Percentiles rank a stretch among this genome's conserved stretches.
phyloP scores from a whole-genome alignment of 2,113 vertebrate genomes.

The Rhinolophus sinicus region DNA sequence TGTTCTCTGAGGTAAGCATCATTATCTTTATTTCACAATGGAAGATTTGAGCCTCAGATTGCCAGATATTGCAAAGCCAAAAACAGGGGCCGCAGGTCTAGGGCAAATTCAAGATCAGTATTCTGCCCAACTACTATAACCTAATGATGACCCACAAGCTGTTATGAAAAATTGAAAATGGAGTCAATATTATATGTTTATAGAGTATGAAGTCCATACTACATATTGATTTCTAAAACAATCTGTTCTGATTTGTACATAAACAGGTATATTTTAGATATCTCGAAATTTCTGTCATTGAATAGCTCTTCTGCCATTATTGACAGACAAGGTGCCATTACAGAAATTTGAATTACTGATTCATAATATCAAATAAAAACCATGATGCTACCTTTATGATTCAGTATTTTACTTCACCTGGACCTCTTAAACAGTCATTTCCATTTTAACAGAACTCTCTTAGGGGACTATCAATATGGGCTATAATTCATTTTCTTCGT shows the following conservation, averaged over 20 bases:
- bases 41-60: neutral
- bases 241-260: neutral
- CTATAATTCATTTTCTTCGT: conserved; percentile 40
- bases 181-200: neutral
- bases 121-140: neutral
- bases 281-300: neutral
- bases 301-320: conserved; percentile 11
- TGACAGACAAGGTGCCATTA: neutral
- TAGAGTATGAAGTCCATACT: neutral
- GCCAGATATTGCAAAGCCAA: neutral
- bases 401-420: neutral
- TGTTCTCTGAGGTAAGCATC: neutral
- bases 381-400: neutral
- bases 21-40: conserved; percentile 32
- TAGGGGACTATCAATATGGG: neutral
- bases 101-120: neutral
- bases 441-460: neutral
- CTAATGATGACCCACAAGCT: neutral
- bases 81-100: neutral
- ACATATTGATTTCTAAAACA: conserved; percentile 27
- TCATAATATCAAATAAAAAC: conserved; percentile 20
- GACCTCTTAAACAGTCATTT: neutral
- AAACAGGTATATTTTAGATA: neutral
- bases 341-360: conserved; percentile 39
- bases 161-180: neutral